These are phyloP conservation scores for Dromas ardeola DNA, from an alignment of 2,113 vertebrate genomes.

Conservation along the genomic window DNA sequence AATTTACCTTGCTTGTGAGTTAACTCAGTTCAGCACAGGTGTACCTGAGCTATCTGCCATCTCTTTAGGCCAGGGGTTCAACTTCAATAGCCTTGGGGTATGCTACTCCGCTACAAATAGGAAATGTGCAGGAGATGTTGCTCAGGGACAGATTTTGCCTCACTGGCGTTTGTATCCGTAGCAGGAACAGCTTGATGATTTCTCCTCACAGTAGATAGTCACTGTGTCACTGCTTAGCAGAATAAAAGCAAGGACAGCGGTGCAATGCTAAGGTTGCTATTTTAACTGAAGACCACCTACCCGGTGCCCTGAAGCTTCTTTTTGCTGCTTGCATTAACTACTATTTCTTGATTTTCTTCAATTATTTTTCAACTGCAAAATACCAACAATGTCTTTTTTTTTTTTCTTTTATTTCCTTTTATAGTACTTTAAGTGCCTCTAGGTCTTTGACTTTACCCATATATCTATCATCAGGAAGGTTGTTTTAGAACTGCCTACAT, in stretches of 20 bases:
- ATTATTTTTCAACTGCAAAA: slow-evolving; percentile 23
- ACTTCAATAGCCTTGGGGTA: background rate
- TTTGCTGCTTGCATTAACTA: background rate
- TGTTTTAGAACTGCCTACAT: slow-evolving; percentile 7
- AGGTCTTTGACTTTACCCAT: slow-evolving; percentile 5
- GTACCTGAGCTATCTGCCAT: background rate
- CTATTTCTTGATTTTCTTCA: background rate
- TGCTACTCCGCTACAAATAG: background rate
- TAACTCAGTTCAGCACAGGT: background rate
- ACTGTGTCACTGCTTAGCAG: background rate
- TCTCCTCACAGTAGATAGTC: background rate
- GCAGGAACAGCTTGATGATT: background rate
- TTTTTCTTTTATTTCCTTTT: background rate
- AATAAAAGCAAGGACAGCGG: background rate
- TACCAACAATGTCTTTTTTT: background rate
- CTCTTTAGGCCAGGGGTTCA: background rate
- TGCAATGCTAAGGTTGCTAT: background rate
- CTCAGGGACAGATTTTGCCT: background rate
- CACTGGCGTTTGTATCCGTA: background rate
- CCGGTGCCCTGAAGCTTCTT: background rate
- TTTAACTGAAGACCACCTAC: background rate
- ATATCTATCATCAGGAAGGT: background rate
- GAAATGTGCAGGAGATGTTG: background rate
- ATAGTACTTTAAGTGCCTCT: background rate
- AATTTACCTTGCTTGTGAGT: background rate